These are phyloP conservation scores for Telmatherina bonti DNA, from an alignment of 2,797 vertebrate genomes.

Conservation along the genomic window DNA sequence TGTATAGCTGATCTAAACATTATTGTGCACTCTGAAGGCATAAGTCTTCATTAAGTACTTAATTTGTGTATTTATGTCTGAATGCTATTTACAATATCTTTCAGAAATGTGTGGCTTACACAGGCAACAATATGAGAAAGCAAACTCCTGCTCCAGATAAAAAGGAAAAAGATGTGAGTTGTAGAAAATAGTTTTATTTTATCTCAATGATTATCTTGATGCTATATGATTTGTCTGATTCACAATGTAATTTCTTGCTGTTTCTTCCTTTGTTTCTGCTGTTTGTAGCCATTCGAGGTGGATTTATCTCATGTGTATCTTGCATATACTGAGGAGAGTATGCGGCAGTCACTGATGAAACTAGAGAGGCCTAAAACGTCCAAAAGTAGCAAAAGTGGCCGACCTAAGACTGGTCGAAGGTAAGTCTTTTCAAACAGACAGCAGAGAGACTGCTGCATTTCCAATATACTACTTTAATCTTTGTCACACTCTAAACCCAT, in stretches of 20 bases:
- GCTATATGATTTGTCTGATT: neutral
- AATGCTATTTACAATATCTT: conserved; percentile 29
- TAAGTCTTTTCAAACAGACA: conserved; percentile 56
- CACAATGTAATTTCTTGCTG: neutral
- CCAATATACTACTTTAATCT: too few species aligned
- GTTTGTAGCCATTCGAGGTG: conserved; percentile 93
- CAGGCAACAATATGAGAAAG: conserved; percentile 99
- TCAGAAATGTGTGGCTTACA: conserved; percentile 99
- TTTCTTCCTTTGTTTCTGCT: conserved; percentile 19
- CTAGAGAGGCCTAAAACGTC: conserved; percentile 95
- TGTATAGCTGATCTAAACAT: neutral
- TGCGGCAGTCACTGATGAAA: conserved; percentile 96
- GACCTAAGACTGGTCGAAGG: conserved; percentile 95
- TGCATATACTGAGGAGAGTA: conserved; percentile 97
- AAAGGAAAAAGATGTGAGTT: conserved; percentile 98
- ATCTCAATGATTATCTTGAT: neutral
- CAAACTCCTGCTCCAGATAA: conserved; percentile 96
- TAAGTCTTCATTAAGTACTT: neutral
- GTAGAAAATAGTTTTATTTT: neutral
- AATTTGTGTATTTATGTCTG: neutral
- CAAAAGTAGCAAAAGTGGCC: conserved; percentile 89
- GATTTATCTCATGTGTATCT: conserved; percentile 97
- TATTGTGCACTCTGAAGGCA: neutral
- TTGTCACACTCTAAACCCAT: conserved; percentile 3
- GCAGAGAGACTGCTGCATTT: neutral